A percentile compares a stretch with the other conserved stretches of the same genome.
Conservation (phyloP, 1,140 invertebrate genomes). For the Mya arenaria region DNA sequence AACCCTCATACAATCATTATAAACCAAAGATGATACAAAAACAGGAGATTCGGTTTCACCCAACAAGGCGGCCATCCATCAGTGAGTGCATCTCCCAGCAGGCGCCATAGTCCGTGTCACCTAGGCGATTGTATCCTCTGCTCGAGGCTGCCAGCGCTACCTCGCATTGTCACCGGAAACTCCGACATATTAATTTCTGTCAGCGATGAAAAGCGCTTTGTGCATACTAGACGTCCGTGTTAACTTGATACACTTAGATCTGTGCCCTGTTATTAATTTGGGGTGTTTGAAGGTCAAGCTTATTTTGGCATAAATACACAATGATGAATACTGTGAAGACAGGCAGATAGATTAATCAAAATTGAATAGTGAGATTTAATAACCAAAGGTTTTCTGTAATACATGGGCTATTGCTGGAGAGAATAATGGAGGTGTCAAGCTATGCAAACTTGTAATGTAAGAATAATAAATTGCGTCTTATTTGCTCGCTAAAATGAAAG, state of each 20-base stretch:
- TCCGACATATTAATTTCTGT: slow-evolving; percentile 34
- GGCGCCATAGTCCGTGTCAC: too few relatives aligned
- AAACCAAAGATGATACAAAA: too few relatives aligned
- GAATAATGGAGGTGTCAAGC: too few relatives aligned
- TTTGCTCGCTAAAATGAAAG: background rate
- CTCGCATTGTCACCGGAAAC: slow-evolving; percentile 33
- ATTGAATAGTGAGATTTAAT: slow-evolving; percentile 16
- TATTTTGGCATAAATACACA: slow-evolving; percentile 34
- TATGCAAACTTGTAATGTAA: background rate
- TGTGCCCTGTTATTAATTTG: slow-evolving; percentile 41
- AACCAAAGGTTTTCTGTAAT: too few relatives aligned
- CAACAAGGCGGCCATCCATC: too few relatives aligned
- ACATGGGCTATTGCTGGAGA: too few relatives aligned
- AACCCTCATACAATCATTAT: too few relatives aligned
- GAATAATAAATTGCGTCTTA: background rate
- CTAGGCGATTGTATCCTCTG: too few relatives aligned
- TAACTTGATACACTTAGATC: slow-evolving; percentile 22
- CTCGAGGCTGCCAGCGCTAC: slow-evolving; percentile 1
- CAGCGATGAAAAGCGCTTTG: slow-evolving; percentile 41
- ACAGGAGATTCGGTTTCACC: too few relatives aligned
- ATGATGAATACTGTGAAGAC: slow-evolving; percentile 21
- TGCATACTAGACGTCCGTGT: background rate
- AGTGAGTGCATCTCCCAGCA: too few relatives aligned
- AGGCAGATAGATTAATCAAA: background rate
- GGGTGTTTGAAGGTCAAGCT: slow-evolving; percentile 30